phyloP scores from a whole-genome alignment of 2,888 invertebrate species.

The Dasysyrphus albostriatus region DNA sequence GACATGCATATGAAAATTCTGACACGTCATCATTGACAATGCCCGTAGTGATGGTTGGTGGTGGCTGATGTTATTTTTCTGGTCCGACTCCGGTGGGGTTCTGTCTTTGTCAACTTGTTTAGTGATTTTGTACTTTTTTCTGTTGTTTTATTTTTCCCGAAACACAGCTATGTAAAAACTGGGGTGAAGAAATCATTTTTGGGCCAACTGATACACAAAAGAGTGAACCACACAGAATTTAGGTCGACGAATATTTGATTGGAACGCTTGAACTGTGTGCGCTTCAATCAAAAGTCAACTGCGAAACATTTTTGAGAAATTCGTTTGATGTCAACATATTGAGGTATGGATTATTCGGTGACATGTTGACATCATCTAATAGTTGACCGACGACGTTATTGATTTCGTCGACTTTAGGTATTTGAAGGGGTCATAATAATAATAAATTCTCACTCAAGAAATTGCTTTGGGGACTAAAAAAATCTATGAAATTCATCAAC shows the following conservation, averaged over 20 bases:
- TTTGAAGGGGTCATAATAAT: neutral
- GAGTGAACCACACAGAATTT: slow-evolving; percentile 43
- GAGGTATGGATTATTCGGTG: slow-evolving; percentile 14
- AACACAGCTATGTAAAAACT: neutral
- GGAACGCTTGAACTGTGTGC: slow-evolving; percentile 19
- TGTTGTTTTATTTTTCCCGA: slow-evolving; percentile 22
- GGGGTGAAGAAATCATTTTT: slow-evolving; percentile 67
- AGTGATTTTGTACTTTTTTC: slow-evolving; percentile 31
- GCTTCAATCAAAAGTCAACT: slow-evolving; percentile 49
- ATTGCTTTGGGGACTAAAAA: too few species aligned
- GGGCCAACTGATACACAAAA: slow-evolving; percentile 40
- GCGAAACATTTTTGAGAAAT: slow-evolving; percentile 38
- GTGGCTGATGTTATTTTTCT: slow-evolving; percentile 36
- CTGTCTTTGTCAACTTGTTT: slow-evolving; percentile 44
- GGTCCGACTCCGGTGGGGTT: slow-evolving; percentile 12
- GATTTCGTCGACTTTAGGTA: neutral
- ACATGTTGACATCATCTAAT: slow-evolving; percentile 14
- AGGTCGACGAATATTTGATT: slow-evolving; percentile 62
- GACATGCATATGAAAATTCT: slow-evolving; percentile 84
- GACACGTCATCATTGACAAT: slow-evolving; percentile 82
- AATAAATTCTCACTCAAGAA: too few species aligned
- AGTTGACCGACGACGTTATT: neutral
- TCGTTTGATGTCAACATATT: slow-evolving; percentile 34
- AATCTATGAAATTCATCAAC: too few species aligned
- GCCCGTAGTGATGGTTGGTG: neutral